A percentile compares a stretch with the other conserved stretches of the same genome.
Evolutionary conservation across 2,113 vertebrate genomes (phyloP).

Genomic region (rabbit (Oryctolagus cuniculus)): mOryCun1.1 NC_091442.1:83690501-83691000

Average conservation of each 20-base stretch:
- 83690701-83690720: neutral
- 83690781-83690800: conserved; percentile 33
- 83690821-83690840: conserved; percentile 71
- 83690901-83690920: conserved; percentile 44
- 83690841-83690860: conserved; percentile 66
- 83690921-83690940: conserved; percentile 53
- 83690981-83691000: conserved; percentile 39
- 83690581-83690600: neutral
- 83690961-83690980: conserved; percentile 31
- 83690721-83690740: conserved; percentile 46
- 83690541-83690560: conserved; percentile 1
- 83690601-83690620: neutral
- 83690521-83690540: neutral
- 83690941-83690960: neutral
- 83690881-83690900: conserved; percentile 5
- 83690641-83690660: neutral
- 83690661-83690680: neutral
- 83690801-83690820: conserved; percentile 62
- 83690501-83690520: neutral
- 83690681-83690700: neutral
- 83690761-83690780: neutral
- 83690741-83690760: conserved; percentile 57
- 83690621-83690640: conserved; percentile 11
- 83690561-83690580: neutral
- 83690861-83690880: conserved; percentile 37